A percentile compares a stretch with the other conserved stretches of the same genome.
Evolutionary conservation across 2,797 vertebrate species (phyloP).

Genomic region (Phoxinus dragarum): DNA sequence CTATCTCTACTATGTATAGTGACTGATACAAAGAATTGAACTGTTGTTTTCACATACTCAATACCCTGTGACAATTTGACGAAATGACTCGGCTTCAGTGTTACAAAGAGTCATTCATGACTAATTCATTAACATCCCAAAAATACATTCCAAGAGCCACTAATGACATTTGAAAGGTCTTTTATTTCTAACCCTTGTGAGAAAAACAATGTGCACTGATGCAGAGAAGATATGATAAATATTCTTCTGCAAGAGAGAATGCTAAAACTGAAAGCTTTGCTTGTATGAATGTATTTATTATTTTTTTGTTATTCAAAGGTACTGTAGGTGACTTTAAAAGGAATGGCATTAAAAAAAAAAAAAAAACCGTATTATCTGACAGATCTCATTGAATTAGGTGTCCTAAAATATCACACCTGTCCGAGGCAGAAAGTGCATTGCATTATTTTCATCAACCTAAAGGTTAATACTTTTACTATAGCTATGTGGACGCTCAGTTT

Average conservation of each 20-base stretch:
- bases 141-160: constrained; percentile 42
- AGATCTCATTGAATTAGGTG: not conserved
- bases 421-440: not conserved
- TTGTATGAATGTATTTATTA: not conserved
- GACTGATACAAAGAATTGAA: constrained; percentile 12
- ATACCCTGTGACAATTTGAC: constrained; percentile 28
- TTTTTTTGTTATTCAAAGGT: not conserved
- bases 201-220: constrained; percentile 26
- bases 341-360: not conserved
- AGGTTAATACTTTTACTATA: not conserved
- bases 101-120: constrained; percentile 51
- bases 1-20: not conserved
- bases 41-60: constrained; percentile 23
- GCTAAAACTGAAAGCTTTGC: not conserved
- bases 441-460: not conserved
- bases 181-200: not conserved
- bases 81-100: constrained; percentile 23
- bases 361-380: not conserved
- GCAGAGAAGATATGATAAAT: not conserved
- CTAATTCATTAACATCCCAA: constrained; percentile 57
- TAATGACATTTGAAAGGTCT: constrained; percentile 50
- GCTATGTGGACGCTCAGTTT: too few species aligned
- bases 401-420: too few species aligned
- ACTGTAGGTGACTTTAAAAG: not conserved
- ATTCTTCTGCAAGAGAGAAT: constrained; percentile 10